These are phyloP conservation scores for Sarcoramphus papa DNA, from an alignment of 2,797 vertebrate species.

Conservation along the genomic window DNA sequence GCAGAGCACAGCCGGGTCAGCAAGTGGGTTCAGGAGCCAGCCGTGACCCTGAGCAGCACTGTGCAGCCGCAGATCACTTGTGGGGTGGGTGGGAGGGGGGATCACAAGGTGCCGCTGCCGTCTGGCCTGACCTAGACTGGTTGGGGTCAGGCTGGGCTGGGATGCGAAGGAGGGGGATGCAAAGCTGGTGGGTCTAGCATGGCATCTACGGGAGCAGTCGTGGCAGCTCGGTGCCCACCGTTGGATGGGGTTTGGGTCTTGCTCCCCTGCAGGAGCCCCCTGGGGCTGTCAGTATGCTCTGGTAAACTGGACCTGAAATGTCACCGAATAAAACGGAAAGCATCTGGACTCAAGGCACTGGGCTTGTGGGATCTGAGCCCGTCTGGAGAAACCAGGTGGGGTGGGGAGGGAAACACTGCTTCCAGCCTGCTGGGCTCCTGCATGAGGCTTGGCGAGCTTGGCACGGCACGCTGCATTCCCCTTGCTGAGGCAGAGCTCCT, in stretches of 20 bases:
- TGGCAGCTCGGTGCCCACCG: fast-evolving
- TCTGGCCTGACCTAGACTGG: neutral
- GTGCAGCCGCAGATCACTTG: neutral
- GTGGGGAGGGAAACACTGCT: slow-evolving; percentile 7
- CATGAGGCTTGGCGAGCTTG: slow-evolving; percentile 42
- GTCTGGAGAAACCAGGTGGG: neutral
- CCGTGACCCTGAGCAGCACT: neutral
- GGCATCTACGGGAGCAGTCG: neutral
- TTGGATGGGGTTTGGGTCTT: neutral
- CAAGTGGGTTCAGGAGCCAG: neutral
- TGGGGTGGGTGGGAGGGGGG: neutral
- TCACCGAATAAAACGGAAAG: neutral
- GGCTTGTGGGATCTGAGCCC: neutral
- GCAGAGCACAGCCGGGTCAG: neutral
- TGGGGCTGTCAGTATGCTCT: neutral
- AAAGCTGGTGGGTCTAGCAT: neutral
- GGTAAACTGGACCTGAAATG: neutral
- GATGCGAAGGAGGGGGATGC: neutral
- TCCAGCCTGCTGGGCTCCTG: slow-evolving; percentile 18
- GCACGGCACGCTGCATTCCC: neutral
- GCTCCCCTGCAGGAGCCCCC: neutral
- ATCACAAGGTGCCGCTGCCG: neutral
- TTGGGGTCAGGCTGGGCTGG: neutral
- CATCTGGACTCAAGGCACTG: neutral
- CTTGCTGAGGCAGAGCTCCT: neutral